Evolutionary conservation across 64 coral and sea anemone species (phyloP), one percentile per base, ranked within the genome.

Genomic region (Exaiptasia diaphana): DNA sequence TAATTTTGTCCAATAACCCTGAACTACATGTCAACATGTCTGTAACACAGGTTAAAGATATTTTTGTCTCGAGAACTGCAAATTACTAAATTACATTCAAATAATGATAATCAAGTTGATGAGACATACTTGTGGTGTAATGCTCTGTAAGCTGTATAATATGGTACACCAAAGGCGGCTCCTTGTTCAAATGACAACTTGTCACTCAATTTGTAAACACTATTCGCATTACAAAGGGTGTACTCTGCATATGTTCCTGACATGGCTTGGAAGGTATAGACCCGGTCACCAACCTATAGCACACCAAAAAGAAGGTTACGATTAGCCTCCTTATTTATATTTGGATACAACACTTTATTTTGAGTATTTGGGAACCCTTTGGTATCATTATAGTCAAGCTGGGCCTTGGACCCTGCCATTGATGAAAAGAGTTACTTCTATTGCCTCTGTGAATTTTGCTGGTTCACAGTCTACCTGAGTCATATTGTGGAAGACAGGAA

Each of bases 121-220:
- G 7, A n/a, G 42, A 34, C 35, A 41, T 75, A 97, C 94, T 80
- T 99, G n/a, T 92, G 85, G 52, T 88, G 85, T 78, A 97, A 63
- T 72, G 94, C 94, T 37, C 94, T 79, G 64, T 97, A 97, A 13
- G 94, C 89, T 26, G 94, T 97, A 20, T 85, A 64, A 74, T 97
- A 97, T 1, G 94, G 79, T 9, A 84, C 71, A 31, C 90, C 81
- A 11, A 97, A 38, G 5, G 83, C 89, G 37, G 94, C 94, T 56
- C 94, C 94, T 59, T 97, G 88, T 24, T 63, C 71, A 21, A 97
- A 97, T 17, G 88, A 83, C 11, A 92, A 36, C 20, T 38, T 49
- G 20, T 77, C 55, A 50, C 80, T 88, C 21, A 97, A 50, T 21
- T 55, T 45, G 50, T 74, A 57, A 18, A 92, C 48, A 56, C 41